Conservation (phyloP, 2,113 vertebrate species). For the Tapirus terrestris region DNA sequence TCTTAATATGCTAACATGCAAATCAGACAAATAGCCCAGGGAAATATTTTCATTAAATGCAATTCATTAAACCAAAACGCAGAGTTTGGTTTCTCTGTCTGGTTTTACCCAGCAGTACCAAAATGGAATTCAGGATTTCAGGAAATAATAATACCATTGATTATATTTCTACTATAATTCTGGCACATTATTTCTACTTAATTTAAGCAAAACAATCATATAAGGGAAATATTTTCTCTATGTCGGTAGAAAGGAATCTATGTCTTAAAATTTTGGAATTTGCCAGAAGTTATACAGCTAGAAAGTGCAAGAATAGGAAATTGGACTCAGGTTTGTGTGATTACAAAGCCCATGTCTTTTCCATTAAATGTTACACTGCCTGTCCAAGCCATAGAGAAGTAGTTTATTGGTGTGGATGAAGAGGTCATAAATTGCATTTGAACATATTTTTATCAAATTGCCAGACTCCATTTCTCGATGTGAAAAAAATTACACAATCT, state of each 20-base stretch:
- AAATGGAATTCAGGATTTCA: not conserved
- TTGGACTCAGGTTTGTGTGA: not conserved
- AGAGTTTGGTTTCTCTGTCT: not conserved
- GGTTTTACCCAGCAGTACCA: not conserved
- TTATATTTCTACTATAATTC: not conserved
- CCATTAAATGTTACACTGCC: not conserved
- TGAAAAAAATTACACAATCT: not conserved
- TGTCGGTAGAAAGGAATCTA: constrained; percentile 8
- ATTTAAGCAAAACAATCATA: not conserved
- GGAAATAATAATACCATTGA: not conserved
- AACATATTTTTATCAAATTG: not conserved
- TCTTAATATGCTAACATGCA: not conserved
- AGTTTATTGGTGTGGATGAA: not conserved
- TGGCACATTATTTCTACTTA: not conserved
- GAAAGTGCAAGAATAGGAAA: not conserved
- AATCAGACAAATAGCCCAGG: not conserved
- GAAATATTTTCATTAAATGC: not conserved
- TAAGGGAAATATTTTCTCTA: not conserved
- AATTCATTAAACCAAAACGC: constrained; percentile 22
- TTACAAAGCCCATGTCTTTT: not conserved
- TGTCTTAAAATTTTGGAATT: not conserved
- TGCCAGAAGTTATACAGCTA: not conserved
- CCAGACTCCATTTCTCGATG: not conserved
- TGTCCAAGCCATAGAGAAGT: not conserved
- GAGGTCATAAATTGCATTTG: not conserved